Conservation (phyloP, 2,888 invertebrate genomes). For the Hylaea fasciaria region DNA sequence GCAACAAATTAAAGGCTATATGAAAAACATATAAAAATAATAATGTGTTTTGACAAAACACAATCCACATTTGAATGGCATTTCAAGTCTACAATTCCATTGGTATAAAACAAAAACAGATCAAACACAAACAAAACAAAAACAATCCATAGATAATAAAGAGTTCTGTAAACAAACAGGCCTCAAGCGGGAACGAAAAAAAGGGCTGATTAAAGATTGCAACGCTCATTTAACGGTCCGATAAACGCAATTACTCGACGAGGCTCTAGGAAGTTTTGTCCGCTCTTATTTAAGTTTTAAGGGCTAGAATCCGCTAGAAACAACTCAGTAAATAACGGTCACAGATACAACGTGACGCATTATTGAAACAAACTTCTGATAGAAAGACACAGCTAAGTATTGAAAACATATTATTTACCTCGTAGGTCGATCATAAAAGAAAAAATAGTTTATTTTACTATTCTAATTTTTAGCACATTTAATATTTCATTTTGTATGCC, state of each 20-base stretch:
- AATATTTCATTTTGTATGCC: too few species aligned
- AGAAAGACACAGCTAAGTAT: too few species aligned
- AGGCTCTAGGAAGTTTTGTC: constrained; percentile 55
- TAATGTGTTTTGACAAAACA: too few species aligned
- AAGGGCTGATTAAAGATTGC: constrained; percentile 76
- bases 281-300: constrained; percentile 58
- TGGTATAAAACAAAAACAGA: constrained; percentile 1
- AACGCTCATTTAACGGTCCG: constrained; percentile 79
- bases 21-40: too few species aligned
- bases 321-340: neutral
- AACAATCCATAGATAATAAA: constrained; percentile 36
- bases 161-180: constrained; percentile 50
- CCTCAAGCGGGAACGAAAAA: constrained; percentile 44
- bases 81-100: too few species aligned
- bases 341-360: neutral
- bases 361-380: neutral
- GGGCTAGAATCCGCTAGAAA: constrained; percentile 38
- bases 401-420: too few species aligned
- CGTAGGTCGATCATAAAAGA: too few species aligned
- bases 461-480: too few species aligned
- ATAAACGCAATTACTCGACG: constrained; percentile 76
- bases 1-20: too few species aligned
- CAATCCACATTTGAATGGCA: too few species aligned
- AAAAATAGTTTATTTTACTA: too few species aligned
- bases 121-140: constrained; percentile 7